Evolutionary conservation across 2,888 invertebrate species (phyloP).

Genomic region (Neoitamus cyanurus): DNA sequence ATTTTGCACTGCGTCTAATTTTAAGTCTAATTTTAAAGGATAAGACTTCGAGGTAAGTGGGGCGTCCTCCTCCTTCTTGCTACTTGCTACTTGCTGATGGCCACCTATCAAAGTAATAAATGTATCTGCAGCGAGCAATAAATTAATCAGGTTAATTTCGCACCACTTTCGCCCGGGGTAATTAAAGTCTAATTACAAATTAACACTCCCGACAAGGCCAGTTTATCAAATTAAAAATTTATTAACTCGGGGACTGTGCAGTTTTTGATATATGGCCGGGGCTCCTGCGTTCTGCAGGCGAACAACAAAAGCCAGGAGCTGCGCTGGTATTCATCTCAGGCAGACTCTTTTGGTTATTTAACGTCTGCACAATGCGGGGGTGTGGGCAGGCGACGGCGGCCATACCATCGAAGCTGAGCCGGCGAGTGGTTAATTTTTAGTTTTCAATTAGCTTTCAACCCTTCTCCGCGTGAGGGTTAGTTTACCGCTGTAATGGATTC

Average conservation of each 20-base stretch:
- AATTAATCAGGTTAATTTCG: slow-evolving; percentile 34
- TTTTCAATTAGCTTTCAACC: slow-evolving; percentile 42
- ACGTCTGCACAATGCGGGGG: neutral
- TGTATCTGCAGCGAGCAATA: slow-evolving; percentile 6
- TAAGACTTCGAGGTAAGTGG: neutral
- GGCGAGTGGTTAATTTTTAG: slow-evolving; percentile 34
- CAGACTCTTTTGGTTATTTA: slow-evolving; percentile 22
- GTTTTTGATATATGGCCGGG: slow-evolving; percentile 30
- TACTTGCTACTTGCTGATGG: neutral
- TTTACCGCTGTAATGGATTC: slow-evolving; percentile 21
- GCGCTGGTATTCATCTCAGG: neutral
- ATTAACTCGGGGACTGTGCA: slow-evolving; percentile 35
- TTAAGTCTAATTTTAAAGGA: neutral
- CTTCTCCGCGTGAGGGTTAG: slow-evolving; percentile 6
- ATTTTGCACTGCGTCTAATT: neutral
- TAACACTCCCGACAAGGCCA: slow-evolving; percentile 53
- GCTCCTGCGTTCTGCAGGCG: neutral
- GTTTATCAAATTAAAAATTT: slow-evolving; percentile 47
- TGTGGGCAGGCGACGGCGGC: neutral
- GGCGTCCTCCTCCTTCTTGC: neutral
- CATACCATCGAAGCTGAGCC: neutral
- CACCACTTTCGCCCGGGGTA: slow-evolving; percentile 55
- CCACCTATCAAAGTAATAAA: slow-evolving; percentile 17
- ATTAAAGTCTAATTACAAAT: slow-evolving; percentile 56
- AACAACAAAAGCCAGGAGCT: slow-evolving; percentile 10